phyloP scores from a whole-genome alignment of 2,888 invertebrate genomes.

The Drosophila paranaensis region DNA sequence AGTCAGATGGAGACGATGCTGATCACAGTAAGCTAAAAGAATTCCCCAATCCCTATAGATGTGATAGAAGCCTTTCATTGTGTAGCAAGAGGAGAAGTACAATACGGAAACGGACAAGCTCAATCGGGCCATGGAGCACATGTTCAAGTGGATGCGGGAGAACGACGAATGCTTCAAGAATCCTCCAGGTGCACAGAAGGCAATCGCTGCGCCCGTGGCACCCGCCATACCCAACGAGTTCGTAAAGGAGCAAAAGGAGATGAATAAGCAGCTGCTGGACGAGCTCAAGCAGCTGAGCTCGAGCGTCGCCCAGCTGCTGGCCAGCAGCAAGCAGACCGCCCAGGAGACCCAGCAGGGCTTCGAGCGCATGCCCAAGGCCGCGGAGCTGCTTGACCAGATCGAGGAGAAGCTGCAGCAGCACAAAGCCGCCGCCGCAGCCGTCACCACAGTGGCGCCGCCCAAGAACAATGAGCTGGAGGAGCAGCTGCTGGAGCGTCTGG shows the following conservation, averaged over 20 bases:
- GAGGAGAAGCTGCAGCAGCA: slow-evolving; percentile 82
- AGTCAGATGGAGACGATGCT: slow-evolving; percentile 91
- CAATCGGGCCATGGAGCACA: slow-evolving; percentile 81
- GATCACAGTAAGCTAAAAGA: slow-evolving; percentile 86
- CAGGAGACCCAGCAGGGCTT: slow-evolving; percentile 78
- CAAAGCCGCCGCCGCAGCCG: slow-evolving; percentile 52
- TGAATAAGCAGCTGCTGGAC: slow-evolving; percentile 75
- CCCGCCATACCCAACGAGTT: slow-evolving; percentile 63
- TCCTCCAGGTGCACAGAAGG: slow-evolving; percentile 56
- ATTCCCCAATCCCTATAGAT: background rate
- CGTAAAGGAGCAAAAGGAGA: slow-evolving; percentile 69
- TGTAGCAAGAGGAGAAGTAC: slow-evolving; percentile 84
- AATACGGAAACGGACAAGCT: slow-evolving; percentile 83
- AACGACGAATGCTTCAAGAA: slow-evolving; percentile 83
- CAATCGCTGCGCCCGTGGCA: slow-evolving; percentile 17
- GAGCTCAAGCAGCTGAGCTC: slow-evolving; percentile 75
- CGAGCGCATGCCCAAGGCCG: slow-evolving; percentile 75
- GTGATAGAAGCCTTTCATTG: background rate
- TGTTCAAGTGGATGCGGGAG: slow-evolving; percentile 84
- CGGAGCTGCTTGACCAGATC: slow-evolving; percentile 79
- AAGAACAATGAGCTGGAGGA: slow-evolving; percentile 85
- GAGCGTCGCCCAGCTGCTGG: slow-evolving; percentile 71
- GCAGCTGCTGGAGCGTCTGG: slow-evolving; percentile 85
- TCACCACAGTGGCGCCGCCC: slow-evolving; percentile 69
- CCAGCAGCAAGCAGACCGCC: slow-evolving; percentile 73